Evolutionary conservation across 2,888 invertebrate genomes (phyloP).

Genomic region (Drosophila yooni): DNA sequence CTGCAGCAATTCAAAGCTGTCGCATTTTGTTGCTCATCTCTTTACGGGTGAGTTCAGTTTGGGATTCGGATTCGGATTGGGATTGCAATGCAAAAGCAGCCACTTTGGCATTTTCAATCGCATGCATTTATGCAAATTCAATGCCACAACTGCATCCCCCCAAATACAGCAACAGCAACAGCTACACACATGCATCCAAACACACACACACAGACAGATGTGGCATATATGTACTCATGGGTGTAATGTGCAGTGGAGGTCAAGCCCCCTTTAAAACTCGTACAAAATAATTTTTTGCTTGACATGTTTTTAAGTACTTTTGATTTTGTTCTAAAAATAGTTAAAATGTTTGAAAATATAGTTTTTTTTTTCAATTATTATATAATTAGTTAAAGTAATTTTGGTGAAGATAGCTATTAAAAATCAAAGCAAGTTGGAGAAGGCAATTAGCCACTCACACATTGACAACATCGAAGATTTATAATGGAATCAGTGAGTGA

Average conservation of each 20-base stretch:
- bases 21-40: slow-evolving; percentile 48
- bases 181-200: background rate
- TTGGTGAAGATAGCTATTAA: background rate
- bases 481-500: background rate
- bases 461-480: background rate
- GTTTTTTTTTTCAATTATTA: background rate
- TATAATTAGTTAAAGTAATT: background rate
- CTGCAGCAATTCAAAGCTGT: slow-evolving; percentile 31
- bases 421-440: background rate
- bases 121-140: slow-evolving; percentile 72
- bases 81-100: slow-evolving; percentile 49
- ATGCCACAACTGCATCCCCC: slow-evolving; percentile 59
- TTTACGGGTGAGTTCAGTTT: slow-evolving; percentile 20
- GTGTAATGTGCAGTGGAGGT: background rate
- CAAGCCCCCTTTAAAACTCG: background rate
- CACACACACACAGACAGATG: background rate
- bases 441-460: background rate
- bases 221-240: background rate
- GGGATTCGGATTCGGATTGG: background rate
- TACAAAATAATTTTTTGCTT: background rate
- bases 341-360: background rate
- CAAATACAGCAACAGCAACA: slow-evolving; percentile 21
- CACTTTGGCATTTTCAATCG: slow-evolving; percentile 66
- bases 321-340: background rate
- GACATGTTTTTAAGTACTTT: background rate